Evolutionary conservation across 2,113 vertebrate species (phyloP).

Genomic region (Myrmophylax atrothorax): DNA sequence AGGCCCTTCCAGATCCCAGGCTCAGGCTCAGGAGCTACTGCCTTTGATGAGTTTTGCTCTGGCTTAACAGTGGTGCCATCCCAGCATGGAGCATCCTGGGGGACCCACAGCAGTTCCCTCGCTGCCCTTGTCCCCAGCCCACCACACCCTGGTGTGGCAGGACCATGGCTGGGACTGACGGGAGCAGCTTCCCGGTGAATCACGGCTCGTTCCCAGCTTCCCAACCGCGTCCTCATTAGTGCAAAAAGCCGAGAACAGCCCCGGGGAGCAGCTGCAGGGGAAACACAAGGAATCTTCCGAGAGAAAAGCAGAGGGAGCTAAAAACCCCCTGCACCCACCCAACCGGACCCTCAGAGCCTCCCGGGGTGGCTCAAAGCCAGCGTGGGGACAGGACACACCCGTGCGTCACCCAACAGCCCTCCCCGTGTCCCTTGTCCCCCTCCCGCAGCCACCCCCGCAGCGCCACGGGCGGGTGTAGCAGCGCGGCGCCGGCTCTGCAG

Average conservation of each 20-base stretch:
- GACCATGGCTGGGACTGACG: not conserved
- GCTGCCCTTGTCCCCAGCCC: not conserved
- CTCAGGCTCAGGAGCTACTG: rapidly evolving
- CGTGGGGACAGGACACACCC: not conserved
- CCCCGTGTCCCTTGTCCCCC: not conserved
- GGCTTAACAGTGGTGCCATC: rapidly evolving
- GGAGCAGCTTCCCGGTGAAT: not conserved
- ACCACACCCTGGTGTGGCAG: not conserved
- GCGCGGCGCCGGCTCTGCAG: not conserved
- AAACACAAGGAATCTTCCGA: not conserved
- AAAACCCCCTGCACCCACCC: rapidly evolving
- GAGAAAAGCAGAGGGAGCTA: not conserved
- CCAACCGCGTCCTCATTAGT: not conserved
- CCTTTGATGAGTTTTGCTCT: not conserved
- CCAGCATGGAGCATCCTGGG: rapidly evolving
- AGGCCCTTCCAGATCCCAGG: not conserved
- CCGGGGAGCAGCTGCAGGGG: not conserved
- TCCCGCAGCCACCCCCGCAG: not conserved
- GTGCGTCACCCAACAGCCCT: not conserved
- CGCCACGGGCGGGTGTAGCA: not conserved
- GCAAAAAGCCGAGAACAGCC: not conserved
- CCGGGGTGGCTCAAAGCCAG: not conserved
- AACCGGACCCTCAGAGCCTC: not conserved
- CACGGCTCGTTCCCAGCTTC: not conserved
- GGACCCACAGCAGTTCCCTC: not conserved